Base-by-base conservation (phyloP, 2,888 invertebrate genomes). In the Siphonodentalium dalli region DNA sequence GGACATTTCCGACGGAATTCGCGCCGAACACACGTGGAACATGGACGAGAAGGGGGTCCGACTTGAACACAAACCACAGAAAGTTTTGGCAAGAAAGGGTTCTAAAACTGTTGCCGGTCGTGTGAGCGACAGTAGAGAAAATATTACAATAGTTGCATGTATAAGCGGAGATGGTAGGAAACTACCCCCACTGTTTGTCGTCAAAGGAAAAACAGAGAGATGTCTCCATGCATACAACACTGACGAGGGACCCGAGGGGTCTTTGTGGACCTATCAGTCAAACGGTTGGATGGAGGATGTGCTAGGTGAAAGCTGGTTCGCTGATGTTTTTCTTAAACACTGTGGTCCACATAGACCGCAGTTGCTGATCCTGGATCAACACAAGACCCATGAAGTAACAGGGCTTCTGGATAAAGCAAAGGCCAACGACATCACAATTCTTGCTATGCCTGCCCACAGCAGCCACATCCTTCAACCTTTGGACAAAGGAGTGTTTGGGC, bases 231-330 rank as follows among this genome's bases (percentile, higher is more conserved):
- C 47, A 11, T 56, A 48, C 26, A 55, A 54, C 20, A 42, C 33
- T 7, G n/a, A 34, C 13, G 52, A 50, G 8, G 57, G 54, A 3
- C 46, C 51, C 18, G 33, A 20, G 23, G 59, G 58, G 4, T 40
- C 53, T 34, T 20, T 45, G 13, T 65, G 47, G 33, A 57, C 54
- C 11, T 60, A 44, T 23, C 62, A 65, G 41, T 33, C 27, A 24
- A 51, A 50, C 13, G 59, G 57, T 1, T 65, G 58, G 56, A 65
- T 63, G 58, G 54, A 58, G 24, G 58, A 62, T 34, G 33, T 38
- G 3, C 45, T 57, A 7, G 54, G 58, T 9, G 51, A 38, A 26
- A 21, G 39, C 4, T 60, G 56, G 62, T 60, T 54, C 42, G 9
- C n/a, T 21, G 43, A 42, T 15, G 44, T 49, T n/a, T 62, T 54